phyloP scores from a whole-genome alignment of 2,113 vertebrate genomes.

The Motacilla tschutschensis region DNA sequence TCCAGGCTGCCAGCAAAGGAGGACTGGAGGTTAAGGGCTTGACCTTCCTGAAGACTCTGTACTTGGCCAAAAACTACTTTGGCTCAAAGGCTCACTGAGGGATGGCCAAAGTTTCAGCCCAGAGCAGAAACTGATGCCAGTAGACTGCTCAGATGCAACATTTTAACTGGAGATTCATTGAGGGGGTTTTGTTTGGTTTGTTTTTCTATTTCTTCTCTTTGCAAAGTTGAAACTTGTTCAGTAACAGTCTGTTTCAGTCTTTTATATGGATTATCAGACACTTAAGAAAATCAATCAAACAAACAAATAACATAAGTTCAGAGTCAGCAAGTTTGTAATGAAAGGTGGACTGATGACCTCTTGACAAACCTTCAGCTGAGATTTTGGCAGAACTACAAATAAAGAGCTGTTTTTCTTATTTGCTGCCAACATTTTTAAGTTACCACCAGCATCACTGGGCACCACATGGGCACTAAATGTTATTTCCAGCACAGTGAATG shows the following conservation, averaged over 20 bases:
- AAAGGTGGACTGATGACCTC: neutral
- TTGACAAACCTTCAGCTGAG: neutral
- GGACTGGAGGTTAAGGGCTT: neutral
- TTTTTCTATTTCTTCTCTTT: neutral
- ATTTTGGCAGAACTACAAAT: neutral
- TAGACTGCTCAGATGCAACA: neutral
- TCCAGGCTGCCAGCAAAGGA: constrained; percentile 10
- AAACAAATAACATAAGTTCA: neutral
- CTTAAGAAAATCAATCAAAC: neutral
- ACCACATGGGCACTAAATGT: neutral
- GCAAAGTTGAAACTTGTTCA: neutral
- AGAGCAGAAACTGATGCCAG: neutral
- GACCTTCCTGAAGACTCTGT: constrained; percentile 20
- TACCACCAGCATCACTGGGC: neutral
- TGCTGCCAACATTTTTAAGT: neutral
- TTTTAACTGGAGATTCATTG: neutral
- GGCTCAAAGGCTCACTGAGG: neutral
- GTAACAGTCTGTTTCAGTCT: neutral
- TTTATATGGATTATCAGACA: neutral
- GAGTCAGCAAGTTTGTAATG: neutral
- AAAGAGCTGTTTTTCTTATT: neutral
- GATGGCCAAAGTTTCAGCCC: neutral
- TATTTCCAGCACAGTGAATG: neutral
- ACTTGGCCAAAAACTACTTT: neutral
- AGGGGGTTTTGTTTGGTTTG: neutral